A percentile compares a stretch with the other conserved stretches of the same genome.
Conservation (phyloP, 2,797 vertebrate genomes). For the Manis javanica region DNA sequence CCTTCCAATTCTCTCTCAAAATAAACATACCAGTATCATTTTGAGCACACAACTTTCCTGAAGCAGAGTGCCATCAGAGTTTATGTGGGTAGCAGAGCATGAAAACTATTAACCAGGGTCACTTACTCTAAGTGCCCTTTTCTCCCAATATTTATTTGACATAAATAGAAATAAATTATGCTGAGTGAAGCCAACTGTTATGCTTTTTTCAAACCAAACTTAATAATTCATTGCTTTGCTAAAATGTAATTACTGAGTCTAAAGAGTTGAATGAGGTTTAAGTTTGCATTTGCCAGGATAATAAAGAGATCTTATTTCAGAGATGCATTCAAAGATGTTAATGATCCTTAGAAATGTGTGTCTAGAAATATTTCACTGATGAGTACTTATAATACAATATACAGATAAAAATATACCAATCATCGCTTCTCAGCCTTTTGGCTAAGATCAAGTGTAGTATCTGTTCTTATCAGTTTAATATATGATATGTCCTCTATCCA, state of each 20-base stretch:
- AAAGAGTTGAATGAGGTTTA: constrained; percentile 35
- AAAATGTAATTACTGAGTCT: constrained; percentile 58
- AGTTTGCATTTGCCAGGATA: constrained; percentile 25
- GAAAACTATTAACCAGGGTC: background rate
- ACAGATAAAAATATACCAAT: background rate
- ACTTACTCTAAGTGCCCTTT: background rate
- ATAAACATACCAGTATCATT: background rate
- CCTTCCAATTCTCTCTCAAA: constrained; percentile 7
- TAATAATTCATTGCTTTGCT: constrained; percentile 54
- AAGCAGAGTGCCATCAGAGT: background rate
- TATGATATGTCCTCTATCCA: too few relatives aligned
- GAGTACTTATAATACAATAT: background rate
- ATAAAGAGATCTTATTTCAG: constrained; percentile 23
- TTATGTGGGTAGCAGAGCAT: background rate
- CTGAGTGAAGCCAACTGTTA: background rate
- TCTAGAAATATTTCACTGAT: constrained; percentile 7
- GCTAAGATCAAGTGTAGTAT: too few relatives aligned
- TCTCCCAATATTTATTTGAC: constrained; percentile 8
- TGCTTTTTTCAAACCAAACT: constrained; percentile 42
- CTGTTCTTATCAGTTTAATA: too few relatives aligned
- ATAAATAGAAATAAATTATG: constrained; percentile 46
- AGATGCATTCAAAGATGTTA: background rate
- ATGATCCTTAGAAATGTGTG: background rate
- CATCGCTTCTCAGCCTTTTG: too few relatives aligned
- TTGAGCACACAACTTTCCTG: background rate